Conservation (phyloP, 2,113 vertebrate species). For the Ptychochromis oligacanthus region DNA sequence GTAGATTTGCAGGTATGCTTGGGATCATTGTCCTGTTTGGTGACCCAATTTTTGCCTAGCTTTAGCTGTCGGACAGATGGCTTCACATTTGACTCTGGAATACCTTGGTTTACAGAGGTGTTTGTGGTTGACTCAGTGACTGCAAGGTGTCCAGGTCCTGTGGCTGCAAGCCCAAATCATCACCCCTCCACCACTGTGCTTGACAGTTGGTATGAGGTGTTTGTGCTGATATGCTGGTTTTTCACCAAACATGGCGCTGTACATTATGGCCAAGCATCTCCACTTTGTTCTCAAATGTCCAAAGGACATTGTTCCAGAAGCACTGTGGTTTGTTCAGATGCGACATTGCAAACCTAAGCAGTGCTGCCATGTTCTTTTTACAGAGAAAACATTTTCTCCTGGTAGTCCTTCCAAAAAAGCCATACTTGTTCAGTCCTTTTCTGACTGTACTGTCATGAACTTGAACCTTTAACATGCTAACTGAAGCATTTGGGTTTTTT, state of each 20-base stretch:
- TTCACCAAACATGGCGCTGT: neutral
- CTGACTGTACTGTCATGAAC: too few species aligned
- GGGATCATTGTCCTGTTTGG: neutral
- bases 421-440: neutral
- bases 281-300: neutral
- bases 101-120: neutral
- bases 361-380: neutral
- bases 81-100: neutral
- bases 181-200: neutral
- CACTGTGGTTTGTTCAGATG: neutral
- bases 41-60: fast-evolving
- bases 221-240: neutral
- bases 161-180: neutral
- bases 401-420: neutral
- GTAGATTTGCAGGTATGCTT: neutral
- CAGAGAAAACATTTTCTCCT: neutral
- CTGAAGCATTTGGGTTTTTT: neutral
- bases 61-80: neutral
- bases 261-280: neutral
- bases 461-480: too few species aligned
- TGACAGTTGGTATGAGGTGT: neutral
- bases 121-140: neutral
- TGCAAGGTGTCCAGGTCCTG: neutral
- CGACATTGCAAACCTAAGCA: neutral
- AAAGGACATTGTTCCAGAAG: neutral